Percentiles rank a stretch among this genome's conserved stretches.
Evolutionary conservation across 2,888 invertebrate species (phyloP).

Genomic region (Tolmerus cingulatus): DNA sequence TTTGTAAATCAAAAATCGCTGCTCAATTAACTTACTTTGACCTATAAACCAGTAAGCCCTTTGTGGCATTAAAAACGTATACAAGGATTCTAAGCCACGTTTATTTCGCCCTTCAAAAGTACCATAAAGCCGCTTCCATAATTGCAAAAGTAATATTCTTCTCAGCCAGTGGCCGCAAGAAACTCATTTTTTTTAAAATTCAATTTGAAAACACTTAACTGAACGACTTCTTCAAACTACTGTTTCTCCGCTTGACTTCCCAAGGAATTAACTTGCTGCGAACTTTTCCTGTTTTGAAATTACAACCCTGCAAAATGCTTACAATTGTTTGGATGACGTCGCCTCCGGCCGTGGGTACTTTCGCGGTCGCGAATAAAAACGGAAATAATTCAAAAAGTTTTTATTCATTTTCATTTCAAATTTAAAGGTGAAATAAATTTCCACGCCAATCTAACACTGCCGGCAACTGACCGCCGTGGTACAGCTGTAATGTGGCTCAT

Average conservation of each 20-base stretch:
- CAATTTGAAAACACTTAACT: constrained; percentile 20
- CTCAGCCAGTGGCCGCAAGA: neutral
- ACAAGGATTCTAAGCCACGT: neutral
- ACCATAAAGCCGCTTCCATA: neutral
- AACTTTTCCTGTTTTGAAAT: constrained; percentile 17
- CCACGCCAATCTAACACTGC: neutral
- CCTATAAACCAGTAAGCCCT: neutral
- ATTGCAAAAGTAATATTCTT: neutral
- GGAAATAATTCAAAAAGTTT: constrained; percentile 24
- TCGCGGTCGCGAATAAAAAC: neutral
- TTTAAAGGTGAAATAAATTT: constrained; percentile 27
- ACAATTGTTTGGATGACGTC: constrained; percentile 10
- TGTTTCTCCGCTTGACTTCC: neutral
- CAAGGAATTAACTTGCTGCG: neutral
- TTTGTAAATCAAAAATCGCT: too few relatives aligned
- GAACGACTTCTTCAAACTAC: constrained; percentile 19
- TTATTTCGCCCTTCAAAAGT: neutral
- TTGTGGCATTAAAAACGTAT: neutral
- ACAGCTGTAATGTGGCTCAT: constrained; percentile 8
- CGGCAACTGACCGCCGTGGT: neutral
- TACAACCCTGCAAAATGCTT: constrained; percentile 18
- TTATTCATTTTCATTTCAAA: constrained; percentile 29
- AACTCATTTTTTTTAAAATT: constrained; percentile 3
- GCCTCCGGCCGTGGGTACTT: neutral
- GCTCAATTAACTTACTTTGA: neutral